Conservation (phyloP, 2,113 vertebrate genomes). For the Amazona vittata region DNA sequence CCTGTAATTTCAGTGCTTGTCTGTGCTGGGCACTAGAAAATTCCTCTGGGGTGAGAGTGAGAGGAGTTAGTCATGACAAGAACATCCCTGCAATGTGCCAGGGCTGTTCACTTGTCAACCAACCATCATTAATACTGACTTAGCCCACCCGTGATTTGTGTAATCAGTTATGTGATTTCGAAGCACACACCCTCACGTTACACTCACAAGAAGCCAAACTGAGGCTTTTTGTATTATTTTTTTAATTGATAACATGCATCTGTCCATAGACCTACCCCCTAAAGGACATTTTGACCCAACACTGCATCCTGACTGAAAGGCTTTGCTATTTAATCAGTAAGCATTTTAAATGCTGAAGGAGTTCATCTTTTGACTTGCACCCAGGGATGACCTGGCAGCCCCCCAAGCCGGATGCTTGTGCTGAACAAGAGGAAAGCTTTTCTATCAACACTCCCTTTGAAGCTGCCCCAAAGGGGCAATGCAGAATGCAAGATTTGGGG, state of each 20-base stretch:
- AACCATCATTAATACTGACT: neutral
- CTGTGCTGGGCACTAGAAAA: slow-evolving; percentile 50
- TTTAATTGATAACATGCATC: neutral
- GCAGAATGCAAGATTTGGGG: rapidly evolving
- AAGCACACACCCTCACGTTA: neutral
- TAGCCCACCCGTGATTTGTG: slow-evolving; percentile 10
- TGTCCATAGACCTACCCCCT: neutral
- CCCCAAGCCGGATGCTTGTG: rapidly evolving
- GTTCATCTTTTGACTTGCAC: neutral
- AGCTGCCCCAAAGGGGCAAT: neutral
- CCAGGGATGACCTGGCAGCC: neutral
- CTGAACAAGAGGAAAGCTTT: neutral
- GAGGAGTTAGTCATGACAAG: slow-evolving; percentile 37
- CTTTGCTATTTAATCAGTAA: neutral
- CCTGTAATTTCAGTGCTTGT: slow-evolving; percentile 25
- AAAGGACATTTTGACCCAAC: neutral
- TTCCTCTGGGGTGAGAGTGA: slow-evolving; percentile 31
- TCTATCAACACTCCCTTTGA: neutral
- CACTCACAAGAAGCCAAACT: neutral
- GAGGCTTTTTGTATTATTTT: neutral
- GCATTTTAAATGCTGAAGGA: neutral
- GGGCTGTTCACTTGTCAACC: slow-evolving; percentile 21
- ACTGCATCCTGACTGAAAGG: neutral
- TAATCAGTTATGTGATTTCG: slow-evolving; percentile 18
- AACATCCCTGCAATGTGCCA: slow-evolving; percentile 54